A percentile compares a stretch with the other conserved stretches of the same genome.
Evolutionary conservation across 2,113 vertebrate species (phyloP).

Genomic region (Dissostichus mawsoni): DNA sequence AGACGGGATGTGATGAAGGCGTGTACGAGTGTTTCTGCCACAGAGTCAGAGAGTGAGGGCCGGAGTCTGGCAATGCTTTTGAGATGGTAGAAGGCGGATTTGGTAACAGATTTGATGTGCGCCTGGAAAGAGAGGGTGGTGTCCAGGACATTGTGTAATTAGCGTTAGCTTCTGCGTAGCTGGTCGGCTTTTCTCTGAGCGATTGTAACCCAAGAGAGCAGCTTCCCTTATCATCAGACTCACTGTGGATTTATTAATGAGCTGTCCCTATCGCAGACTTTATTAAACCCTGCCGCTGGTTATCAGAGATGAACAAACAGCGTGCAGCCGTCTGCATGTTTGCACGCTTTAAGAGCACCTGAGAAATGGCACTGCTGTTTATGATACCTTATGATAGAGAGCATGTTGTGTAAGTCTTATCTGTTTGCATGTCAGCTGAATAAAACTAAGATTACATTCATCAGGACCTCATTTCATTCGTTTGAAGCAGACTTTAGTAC

Average conservation of each 20-base stretch:
- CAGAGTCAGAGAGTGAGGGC: too few species aligned
- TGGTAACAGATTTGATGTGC: too few species aligned
- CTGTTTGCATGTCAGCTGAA: not conserved
- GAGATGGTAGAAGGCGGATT: too few species aligned
- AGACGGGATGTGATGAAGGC: too few species aligned
- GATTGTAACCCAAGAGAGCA: slow-evolving; percentile 79
- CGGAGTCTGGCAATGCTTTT: too few species aligned
- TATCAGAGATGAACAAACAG: slow-evolving; percentile 53
- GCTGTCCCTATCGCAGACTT: slow-evolving; percentile 55
- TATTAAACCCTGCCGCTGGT: slow-evolving; percentile 45
- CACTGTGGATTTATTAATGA: slow-evolving; percentile 68
- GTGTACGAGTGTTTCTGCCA: too few species aligned
- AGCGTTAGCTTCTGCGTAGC: slow-evolving; percentile 65
- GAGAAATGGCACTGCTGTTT: not conserved
- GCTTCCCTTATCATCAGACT: slow-evolving; percentile 73
- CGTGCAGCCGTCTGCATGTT: not conserved
- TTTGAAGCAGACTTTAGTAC: not conserved
- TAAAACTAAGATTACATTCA: not conserved
- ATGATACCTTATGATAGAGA: not conserved
- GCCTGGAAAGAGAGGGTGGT: too few species aligned
- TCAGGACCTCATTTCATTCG: not conserved
- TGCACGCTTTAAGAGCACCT: too few species aligned
- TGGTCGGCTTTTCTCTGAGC: slow-evolving; percentile 80
- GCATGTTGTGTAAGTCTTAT: not conserved
- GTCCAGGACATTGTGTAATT: slow-evolving; percentile 66